Evolutionary conservation across 1,140 invertebrate genomes (phyloP), one percentile per base, ranked within the genome.

Genomic region (Drosophila trapezifrons): DNA sequence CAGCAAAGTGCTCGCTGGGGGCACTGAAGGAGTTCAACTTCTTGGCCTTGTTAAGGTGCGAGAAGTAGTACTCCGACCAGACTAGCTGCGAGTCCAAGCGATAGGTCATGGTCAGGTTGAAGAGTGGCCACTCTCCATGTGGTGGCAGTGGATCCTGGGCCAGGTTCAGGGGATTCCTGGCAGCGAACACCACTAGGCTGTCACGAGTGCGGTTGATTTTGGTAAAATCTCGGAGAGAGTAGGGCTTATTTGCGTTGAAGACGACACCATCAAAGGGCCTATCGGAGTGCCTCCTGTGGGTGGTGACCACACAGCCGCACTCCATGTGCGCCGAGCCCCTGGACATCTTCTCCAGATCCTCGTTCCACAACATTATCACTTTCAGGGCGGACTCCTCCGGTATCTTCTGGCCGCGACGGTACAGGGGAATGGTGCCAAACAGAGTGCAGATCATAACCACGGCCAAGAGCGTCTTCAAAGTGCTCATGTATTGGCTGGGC

Each of bases 31-130:
- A 20, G 0, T 22, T 17, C 2, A 81, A 2, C 1, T 59, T 49
- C 3, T 15, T 15, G 20, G 42, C n/a, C 8, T 46, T 10, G 17
- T 59, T 25, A 2, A 10, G 7, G 9, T 45, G 3, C 1, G 69
- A 42, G 2, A 85, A 81, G 25, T 64, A 76, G 27, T 72, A 67
- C 4, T 71, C 37, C 20, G 65, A 62, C 82, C 82, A 86, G 3
- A 81, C 27, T 8, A 86, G 0, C 37, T 86, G 69, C 10, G 82
- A 86, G n/a, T 86, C 82, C 20, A 25, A 37, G 3, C 82, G 82
- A 52, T 86, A 86, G 29, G 60, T 81, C 82, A 86, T 86, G 2
- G 84, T 84, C 3, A 72, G 49, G 13, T 87, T 90, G 12, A 78
- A 87, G 15, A 1, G 18, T 3, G 27, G 13, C 15, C 27, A 7